phyloP scores from a whole-genome alignment of 2,113 vertebrate species.

The Hipposideros armiger region DNA sequence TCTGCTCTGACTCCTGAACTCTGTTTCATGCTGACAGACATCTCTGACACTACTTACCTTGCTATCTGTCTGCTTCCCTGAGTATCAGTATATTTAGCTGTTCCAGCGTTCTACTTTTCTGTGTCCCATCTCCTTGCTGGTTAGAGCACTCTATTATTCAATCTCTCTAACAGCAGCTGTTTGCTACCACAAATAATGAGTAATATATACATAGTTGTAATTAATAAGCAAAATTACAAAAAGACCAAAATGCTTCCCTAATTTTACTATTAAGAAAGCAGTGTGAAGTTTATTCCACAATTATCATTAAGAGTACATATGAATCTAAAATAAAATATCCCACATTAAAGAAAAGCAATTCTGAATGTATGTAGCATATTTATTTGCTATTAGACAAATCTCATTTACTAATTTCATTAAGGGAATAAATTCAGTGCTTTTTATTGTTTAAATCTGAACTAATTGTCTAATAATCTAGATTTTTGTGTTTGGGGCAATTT shows the following conservation, averaged over 20 bases:
- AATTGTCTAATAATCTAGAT: not conserved
- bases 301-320: conserved; percentile 61
- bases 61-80: not conserved
- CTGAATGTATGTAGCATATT: conserved; percentile 52
- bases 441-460: conserved; percentile 64
- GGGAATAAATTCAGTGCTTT: conserved; percentile 56
- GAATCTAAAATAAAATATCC: conserved; percentile 56
- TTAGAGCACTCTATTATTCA: not conserved
- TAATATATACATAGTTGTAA: conserved; percentile 44
- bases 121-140: not conserved
- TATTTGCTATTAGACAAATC: conserved; percentile 65
- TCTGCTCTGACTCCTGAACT: not conserved
- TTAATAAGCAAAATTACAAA: conserved; percentile 69
- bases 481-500: conserved; percentile 60
- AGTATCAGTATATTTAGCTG: not conserved
- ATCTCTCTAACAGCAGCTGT: not conserved
- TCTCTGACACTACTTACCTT: not conserved
- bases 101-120: not conserved
- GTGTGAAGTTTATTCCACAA: conserved; percentile 43
- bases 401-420: conserved; percentile 72
- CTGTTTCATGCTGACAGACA: not conserved
- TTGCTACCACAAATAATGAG: conserved; percentile 27
- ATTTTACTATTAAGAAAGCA: conserved; percentile 70
- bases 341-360: conserved; percentile 62
- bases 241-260: conserved; percentile 64